A percentile compares a stretch with the other conserved stretches of the same genome.
Evolutionary conservation across 1,140 invertebrate genomes (phyloP).

Genomic region (Portunus trituberculatus): DNA sequence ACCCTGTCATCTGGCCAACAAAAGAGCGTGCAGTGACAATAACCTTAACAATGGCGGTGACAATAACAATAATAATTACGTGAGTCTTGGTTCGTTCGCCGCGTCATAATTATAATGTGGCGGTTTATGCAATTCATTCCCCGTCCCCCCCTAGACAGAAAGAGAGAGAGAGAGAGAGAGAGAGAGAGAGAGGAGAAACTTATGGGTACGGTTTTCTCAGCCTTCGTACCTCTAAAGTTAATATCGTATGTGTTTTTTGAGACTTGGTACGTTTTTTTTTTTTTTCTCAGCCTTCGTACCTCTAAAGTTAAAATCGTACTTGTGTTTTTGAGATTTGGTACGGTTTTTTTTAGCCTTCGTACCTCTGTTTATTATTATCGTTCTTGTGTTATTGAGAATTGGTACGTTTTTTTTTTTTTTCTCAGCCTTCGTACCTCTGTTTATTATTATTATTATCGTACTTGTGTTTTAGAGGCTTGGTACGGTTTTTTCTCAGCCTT

Average conservation of each 20-base stretch:
- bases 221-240: neutral
- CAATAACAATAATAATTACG: slow-evolving; percentile 46
- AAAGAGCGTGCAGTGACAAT: slow-evolving; percentile 42
- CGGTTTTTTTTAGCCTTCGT: neutral
- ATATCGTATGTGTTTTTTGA: neutral
- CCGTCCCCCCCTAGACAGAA: neutral
- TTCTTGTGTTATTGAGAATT: neutral
- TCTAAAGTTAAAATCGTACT: neutral
- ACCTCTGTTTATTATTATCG: neutral
- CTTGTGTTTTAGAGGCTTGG: neutral
- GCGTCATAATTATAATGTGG: slow-evolving; percentile 39
- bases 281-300: neutral
- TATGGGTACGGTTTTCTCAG: neutral
- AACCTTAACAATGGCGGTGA: slow-evolving; percentile 5
- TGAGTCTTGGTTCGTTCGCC: neutral
- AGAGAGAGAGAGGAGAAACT: neutral
- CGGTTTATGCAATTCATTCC: slow-evolving; percentile 33
- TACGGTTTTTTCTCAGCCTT: neutral
- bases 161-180: slow-evolving; percentile 20
- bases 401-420: neutral
- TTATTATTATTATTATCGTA: neutral
- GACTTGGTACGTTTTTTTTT: neutral
- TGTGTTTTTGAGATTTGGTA: neutral
- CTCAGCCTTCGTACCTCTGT: neutral
- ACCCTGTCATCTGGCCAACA: slow-evolving; percentile 31